These are phyloP conservation scores for Coboldia fuscipes DNA, from an alignment of 1,140 invertebrate genomes.

Conservation along the genomic window DNA sequence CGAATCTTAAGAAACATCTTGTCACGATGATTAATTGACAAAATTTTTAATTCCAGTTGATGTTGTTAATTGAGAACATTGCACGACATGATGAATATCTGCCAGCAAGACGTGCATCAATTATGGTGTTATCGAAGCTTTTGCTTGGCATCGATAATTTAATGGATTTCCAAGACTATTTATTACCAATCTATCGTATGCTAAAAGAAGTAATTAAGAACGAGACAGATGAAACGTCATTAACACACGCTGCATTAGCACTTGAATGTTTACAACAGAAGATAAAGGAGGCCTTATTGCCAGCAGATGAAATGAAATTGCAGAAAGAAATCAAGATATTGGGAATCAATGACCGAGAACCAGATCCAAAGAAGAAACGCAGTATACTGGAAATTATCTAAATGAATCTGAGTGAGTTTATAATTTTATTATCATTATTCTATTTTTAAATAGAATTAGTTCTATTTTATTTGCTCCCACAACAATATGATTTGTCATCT, in stretches of 20 bases:
- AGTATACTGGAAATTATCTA: too few relatives aligned
- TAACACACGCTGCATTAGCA: slow-evolving; percentile 42
- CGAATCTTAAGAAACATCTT: slow-evolving; percentile 2
- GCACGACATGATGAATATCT: slow-evolving; percentile 33
- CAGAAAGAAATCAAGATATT: too few relatives aligned
- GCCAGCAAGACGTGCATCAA: slow-evolving; percentile 46
- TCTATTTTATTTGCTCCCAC: too few relatives aligned
- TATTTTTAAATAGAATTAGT: too few relatives aligned
- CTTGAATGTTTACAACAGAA: slow-evolving; percentile 44
- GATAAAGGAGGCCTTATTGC: slow-evolving; percentile 31
- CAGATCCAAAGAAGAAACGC: too few relatives aligned
- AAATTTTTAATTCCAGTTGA: slow-evolving; percentile 25
- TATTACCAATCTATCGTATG: slow-evolving; percentile 38
- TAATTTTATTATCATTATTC: too few relatives aligned
- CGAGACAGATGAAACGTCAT: slow-evolving; percentile 41
- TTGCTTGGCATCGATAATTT: slow-evolving; percentile 44
- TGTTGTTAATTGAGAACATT: slow-evolving; percentile 36
- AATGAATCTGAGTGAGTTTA: too few relatives aligned
- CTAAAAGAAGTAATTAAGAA: slow-evolving; percentile 33
- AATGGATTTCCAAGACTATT: slow-evolving; percentile 30
- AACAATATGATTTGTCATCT: too few relatives aligned
- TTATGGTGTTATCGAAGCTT: slow-evolving; percentile 41
- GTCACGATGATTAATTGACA: not conserved
- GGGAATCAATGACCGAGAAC: too few relatives aligned
- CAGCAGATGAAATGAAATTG: slow-evolving; percentile 25